Evolutionary conservation across 1,140 invertebrate genomes (phyloP).

Genomic region (Trinorchestia longiramus): DNA sequence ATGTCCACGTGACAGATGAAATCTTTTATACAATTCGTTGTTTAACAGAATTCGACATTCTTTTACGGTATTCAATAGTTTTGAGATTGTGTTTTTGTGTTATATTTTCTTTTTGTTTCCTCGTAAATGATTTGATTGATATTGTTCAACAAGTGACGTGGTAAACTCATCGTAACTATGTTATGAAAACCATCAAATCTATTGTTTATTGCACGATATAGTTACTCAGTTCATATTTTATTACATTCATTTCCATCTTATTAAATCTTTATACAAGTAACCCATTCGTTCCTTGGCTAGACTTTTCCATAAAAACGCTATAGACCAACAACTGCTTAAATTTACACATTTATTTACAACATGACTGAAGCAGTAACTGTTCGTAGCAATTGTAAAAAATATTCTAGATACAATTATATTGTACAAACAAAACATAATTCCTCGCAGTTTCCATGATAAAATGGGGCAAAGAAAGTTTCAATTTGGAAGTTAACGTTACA

Average conservation of each 20-base stretch:
- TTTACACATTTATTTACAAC: slow-evolving; percentile 20
- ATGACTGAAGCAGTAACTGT: neutral
- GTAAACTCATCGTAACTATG: neutral
- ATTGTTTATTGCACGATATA: neutral
- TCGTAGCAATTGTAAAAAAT: neutral
- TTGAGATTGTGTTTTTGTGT: no score
- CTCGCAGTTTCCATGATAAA: neutral
- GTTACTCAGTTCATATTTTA: neutral
- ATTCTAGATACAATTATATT: neutral
- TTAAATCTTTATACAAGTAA: neutral
- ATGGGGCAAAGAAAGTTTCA: neutral
- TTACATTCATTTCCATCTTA: neutral
- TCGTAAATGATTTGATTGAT: no score
- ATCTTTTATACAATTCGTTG: no score
- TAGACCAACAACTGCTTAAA: neutral
- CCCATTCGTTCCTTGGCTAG: neutral
- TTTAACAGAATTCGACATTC: no score
- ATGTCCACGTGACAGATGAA: no score
- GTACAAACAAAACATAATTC: neutral
- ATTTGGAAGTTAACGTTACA: neutral
- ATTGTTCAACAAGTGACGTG: no score
- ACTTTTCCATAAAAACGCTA: slow-evolving; percentile 25
- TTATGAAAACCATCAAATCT: neutral
- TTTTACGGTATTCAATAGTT: no score
- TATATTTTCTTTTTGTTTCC: no score